phyloP scores from a whole-genome alignment of 2,113 vertebrate species.

The Carassius gibelio region DNA sequence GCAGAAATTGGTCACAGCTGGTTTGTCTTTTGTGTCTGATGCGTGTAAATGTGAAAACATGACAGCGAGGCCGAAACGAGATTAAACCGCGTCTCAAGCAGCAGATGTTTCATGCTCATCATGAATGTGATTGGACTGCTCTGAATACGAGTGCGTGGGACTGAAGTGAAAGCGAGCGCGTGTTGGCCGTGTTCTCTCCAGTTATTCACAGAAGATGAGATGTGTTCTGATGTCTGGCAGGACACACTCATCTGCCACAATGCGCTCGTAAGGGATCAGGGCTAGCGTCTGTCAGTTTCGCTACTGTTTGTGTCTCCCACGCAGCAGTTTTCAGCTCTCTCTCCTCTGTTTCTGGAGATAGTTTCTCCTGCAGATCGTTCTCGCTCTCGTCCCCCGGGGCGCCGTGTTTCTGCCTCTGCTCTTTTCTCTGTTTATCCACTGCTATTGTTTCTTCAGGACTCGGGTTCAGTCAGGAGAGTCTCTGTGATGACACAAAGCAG shows the following conservation, averaged over 20 bases:
- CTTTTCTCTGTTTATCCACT: not conserved
- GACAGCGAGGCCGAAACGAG: too few relatives aligned
- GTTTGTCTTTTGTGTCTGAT: not conserved
- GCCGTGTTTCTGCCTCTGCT: not conserved
- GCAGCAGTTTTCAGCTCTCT: too few relatives aligned
- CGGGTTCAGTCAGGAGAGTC: not conserved
- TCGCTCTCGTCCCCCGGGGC: constrained; percentile 24
- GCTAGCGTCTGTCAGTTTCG: constrained; percentile 49
- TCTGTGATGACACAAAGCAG: constrained; percentile 2
- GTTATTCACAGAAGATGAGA: not conserved
- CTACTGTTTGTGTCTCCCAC: too few relatives aligned
- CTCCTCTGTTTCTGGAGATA: constrained; percentile 42
- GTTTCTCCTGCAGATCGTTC: constrained; percentile 2
- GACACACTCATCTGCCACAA: constrained; percentile 27
- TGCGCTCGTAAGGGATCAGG: constrained; percentile 52
- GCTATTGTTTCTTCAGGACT: not conserved
- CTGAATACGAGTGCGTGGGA: not conserved
- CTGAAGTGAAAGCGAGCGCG: not conserved
- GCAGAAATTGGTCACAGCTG: not conserved
- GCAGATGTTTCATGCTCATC: constrained; percentile 55
- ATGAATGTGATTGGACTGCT: constrained; percentile 46
- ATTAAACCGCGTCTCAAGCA: not conserved
- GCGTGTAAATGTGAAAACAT: not conserved
- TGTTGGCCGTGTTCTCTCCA: not conserved
- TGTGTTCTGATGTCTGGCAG: not conserved